Evolutionary conservation across 2,888 invertebrate genomes (phyloP).

Genomic region (Drosophila cracens): DNA sequence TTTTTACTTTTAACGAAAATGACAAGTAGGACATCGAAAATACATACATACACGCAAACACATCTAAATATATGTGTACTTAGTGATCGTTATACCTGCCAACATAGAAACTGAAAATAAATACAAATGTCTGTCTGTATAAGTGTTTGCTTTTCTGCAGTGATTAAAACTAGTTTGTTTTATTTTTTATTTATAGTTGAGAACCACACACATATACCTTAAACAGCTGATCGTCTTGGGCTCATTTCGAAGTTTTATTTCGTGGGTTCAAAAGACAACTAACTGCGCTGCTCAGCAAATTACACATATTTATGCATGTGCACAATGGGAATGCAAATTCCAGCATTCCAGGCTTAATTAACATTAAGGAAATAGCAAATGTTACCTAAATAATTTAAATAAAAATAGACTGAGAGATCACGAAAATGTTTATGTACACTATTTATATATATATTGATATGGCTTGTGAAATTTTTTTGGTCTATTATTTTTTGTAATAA

Average conservation of each 20-base stretch:
- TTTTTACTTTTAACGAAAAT: conserved; percentile 23
- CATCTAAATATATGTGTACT: neutral
- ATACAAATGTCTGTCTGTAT: neutral
- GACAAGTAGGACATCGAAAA: conserved; percentile 5
- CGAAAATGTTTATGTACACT: neutral
- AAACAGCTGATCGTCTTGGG: neutral
- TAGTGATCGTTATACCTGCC: neutral
- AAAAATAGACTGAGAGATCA: neutral
- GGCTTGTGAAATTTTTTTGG: neutral
- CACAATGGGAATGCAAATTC: neutral
- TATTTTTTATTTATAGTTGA: neutral
- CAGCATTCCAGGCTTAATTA: neutral
- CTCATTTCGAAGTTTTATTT: neutral
- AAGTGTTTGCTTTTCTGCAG: neutral
- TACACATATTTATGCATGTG: neutral
- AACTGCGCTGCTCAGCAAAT: neutral
- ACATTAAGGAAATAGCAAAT: neutral
- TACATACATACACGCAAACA: neutral
- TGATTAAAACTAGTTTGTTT: neutral
- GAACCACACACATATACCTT: neutral
- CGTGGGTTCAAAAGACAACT: neutral
- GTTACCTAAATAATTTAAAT: neutral
- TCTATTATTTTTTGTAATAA: neutral
- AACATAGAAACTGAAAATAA: neutral
- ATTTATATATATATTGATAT: neutral